Base-by-base conservation (phyloP, 2,888 invertebrate species). In the Cacoxenus indagator region DNA sequence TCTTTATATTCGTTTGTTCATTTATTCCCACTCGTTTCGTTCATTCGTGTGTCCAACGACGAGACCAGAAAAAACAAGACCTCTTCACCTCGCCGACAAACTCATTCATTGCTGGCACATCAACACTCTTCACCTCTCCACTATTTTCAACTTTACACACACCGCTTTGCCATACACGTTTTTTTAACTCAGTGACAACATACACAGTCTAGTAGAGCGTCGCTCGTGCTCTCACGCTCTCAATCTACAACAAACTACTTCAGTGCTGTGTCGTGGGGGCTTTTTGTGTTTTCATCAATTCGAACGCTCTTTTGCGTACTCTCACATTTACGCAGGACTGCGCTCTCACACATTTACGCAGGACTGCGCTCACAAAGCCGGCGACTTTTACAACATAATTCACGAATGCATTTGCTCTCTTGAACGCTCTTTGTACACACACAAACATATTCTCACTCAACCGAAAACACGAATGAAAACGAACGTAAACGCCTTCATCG, bases 11-110 rank as follows among this genome's bases (percentile, higher is more conserved):
- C 27, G 48, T 27, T 26, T 31, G 27, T 59, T 65, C 68, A 54
- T 68, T 71, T 65, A 54, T 61, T 67, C 67, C 70, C n/a, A 67
- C 67, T 55, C 27, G 22, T 54, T 22, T 54, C 29, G 31, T 59
- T 11, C 19, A n/a, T n/a, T 2, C 19, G 48, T 48, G 8, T 48
- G 19, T 22, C 48, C 19, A n/a, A n/a, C n/a, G n/a, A n/a, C n/a
- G n/a, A n/a, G 48, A 19, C 48, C 8, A 8, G 19, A 48, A n/a
- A 19, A 19, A 19, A 48, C 48, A n/a, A 8, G 19, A n/a, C 48
- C n/a, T 6, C 4, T 48, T 8, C 48, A 6, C 8, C 4, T 48
- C 14, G 8, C 48, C 22, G 19, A 43, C 2, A 11, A 43, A 43
- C 45, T 43, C 14, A 43, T 43, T 43, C 45, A 43, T 43, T 5